Evolutionary conservation across 2,888 invertebrate species (phyloP), one percentile per base, ranked within the genome.

Genomic region (Marasmarcha lunaedactyla): DNA sequence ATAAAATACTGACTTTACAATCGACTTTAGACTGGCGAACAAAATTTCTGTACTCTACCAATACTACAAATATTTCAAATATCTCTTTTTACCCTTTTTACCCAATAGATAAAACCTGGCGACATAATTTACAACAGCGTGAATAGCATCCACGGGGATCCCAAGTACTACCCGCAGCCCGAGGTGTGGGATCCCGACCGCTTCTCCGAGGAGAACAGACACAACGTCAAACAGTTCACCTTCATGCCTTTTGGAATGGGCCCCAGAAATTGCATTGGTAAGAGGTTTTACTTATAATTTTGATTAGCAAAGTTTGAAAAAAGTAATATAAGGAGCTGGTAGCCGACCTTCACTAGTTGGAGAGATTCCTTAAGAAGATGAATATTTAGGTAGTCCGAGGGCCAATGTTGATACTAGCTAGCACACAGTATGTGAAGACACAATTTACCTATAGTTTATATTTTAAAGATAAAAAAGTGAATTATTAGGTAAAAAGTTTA

Each of bases 221-320:
- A 62, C 1, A 71, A 71, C 0, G 71, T 85, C 33, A 54, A 70
- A 38, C 76, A 81, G 0, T 81, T 74, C 45, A 70, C 81, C 0
- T 86, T 71, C 45, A 51, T 83, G 55, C 85, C 86, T 0, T 86
- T 86, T 47, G 86, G 87, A 1, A 46, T 61, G 14, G 87, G 87
- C 1, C 86, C 86, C 0, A 71, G 86, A 40, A 74, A 60, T 47
- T 87, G 86, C 49, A 76, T 86, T 37, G 86, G 85, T 73, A 50
- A 55, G 56, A 42, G 51, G 12, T 37, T 1, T 26, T 11, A 14
- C 1, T 14, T 10, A n/a, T n/a, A n/a, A n/a, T n/a, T n/a, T 7
- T 2, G 2, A 9, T 14, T 11, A 11, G 13, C 33, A 33, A 1
- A 33, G 9, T 35, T 10, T 9, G 15, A n/a, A 52, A 15, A 4